Percentiles rank a stretch among this genome's conserved stretches.
phyloP scores from a whole-genome alignment of 2,888 invertebrate genomes.

The Amphipyra tragopoginis region DNA sequence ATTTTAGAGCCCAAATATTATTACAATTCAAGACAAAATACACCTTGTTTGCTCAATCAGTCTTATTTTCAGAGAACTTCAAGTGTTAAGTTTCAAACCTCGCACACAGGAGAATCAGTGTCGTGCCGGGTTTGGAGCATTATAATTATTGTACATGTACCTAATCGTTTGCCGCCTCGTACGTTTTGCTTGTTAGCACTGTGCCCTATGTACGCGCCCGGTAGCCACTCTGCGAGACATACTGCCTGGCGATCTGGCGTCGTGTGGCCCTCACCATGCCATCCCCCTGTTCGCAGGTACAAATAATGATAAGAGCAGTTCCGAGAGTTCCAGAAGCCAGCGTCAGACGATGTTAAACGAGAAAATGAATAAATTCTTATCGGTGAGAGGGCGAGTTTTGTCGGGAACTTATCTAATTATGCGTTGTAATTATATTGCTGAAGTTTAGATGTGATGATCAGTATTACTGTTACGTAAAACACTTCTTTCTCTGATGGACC shows the following conservation, averaged over 20 bases:
- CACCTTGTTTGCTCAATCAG: slow-evolving; percentile 61
- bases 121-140: slow-evolving; percentile 64
- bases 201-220: slow-evolving; percentile 78
- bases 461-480: slow-evolving; percentile 78
- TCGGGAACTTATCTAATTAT: slow-evolving; percentile 70
- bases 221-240: slow-evolving; percentile 65
- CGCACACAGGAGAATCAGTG: slow-evolving; percentile 52
- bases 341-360: slow-evolving; percentile 96
- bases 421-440: slow-evolving; percentile 84
- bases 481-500: slow-evolving; percentile 82
- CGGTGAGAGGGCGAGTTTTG: slow-evolving; percentile 92
- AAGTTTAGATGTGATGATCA: slow-evolving; percentile 81
- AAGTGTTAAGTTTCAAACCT: slow-evolving; percentile 62
- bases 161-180: slow-evolving; percentile 58
- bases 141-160: slow-evolving; percentile 31
- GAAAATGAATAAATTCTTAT: slow-evolving; percentile 98
- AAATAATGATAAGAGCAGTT: slow-evolving; percentile 91
- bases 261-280: slow-evolving; percentile 77
- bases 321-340: slow-evolving; percentile 92
- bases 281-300: slow-evolving; percentile 87
- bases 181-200: slow-evolving; percentile 59
- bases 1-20: slow-evolving; percentile 54
- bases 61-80: slow-evolving; percentile 70
- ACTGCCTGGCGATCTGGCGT: slow-evolving; percentile 53
- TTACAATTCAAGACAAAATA: slow-evolving; percentile 53